Evolutionary conservation across 2,113 vertebrate genomes (phyloP), one percentile per base, ranked within the genome.

Genomic region (Oryctolagus cuniculus): DNA sequence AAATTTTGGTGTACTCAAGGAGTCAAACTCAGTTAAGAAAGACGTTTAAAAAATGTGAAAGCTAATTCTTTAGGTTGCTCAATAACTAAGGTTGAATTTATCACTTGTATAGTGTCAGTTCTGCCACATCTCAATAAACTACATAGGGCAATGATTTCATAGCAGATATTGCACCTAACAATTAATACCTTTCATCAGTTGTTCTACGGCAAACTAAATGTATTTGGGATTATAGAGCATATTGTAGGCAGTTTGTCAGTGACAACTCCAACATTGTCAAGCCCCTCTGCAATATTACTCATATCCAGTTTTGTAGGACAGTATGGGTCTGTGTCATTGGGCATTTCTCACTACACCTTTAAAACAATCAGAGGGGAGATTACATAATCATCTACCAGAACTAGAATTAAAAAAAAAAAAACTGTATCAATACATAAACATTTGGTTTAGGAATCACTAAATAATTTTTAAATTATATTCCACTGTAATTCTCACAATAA

Each of bases 91-190:
- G 29, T 87, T 93, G 53, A 74, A 63, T 64, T 19, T 83, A 19
- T 83, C 29, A 31, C 16, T 75, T 95, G 85, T 58, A 27, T 87
- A 78, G 38, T 90, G 70, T 83, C 80, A 80, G 1, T 83, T 92
- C 12, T 31, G 17, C 1, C 44, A 8, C 31, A 82, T 11, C 17
- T 87, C 24, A 55, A 29, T 82, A 64, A 55, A 34, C 72, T 31
- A 64, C n/a, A 73, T n/a, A 24, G 2, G 29, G 31, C 29, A 53
- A 49, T 61, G 64, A 67, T 73, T 34, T 89, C 49, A 24, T 11
- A 78, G 67, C 7, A 72, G 22, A 78, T 17, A 1, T 2, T 92
- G 29, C n/a, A 27, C 10, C n/a, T 11, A 29, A 8, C 3, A 7
- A 73, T 69, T 61, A 24, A 12, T 74, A 53, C 11, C 12, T 86